phyloP scores from a whole-genome alignment of 2,888 invertebrate species.

The Koerneria pararmatus region DNA sequence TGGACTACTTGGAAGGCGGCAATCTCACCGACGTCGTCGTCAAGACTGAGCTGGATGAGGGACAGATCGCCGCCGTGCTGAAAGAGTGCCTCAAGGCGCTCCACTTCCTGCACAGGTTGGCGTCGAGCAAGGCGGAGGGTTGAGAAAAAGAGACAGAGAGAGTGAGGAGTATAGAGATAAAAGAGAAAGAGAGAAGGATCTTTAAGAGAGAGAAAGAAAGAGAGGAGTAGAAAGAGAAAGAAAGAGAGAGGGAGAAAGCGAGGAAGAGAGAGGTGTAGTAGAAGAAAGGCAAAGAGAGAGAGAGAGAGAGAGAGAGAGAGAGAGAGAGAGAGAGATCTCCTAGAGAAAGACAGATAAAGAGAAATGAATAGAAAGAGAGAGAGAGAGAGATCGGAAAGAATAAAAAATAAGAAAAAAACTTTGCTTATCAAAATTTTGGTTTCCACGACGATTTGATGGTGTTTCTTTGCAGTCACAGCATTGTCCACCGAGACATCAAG shows the following conservation, averaged over 20 bases:
- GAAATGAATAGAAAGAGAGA: background rate
- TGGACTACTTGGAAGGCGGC: conserved; percentile 91
- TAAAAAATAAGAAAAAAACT: background rate
- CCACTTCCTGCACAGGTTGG: conserved; percentile 73
- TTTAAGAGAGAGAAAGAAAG: background rate
- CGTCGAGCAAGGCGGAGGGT: background rate
- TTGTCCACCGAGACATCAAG: conserved; percentile 91
- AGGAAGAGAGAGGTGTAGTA: background rate
- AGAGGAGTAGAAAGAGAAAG: background rate
- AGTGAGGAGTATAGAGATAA: background rate
- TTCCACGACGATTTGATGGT: background rate
- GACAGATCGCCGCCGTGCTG: conserved; percentile 91
- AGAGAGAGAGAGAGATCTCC: background rate
- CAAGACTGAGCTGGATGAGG: conserved; percentile 85
- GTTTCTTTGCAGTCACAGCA: conserved; percentile 66
- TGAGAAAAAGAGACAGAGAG: background rate
- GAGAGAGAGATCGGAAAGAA: background rate
- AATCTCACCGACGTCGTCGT: conserved; percentile 94
- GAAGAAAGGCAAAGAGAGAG: background rate
- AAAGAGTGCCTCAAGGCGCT: conserved; percentile 81
- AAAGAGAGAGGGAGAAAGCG: background rate
- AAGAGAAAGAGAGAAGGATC: too few relatives aligned
- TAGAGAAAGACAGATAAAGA: too few relatives aligned
- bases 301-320: background rate
- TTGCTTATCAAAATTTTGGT: background rate